These are phyloP conservation scores for Dallia pectoralis DNA, from an alignment of 2,797 vertebrate species.

Conservation along the genomic window DNA sequence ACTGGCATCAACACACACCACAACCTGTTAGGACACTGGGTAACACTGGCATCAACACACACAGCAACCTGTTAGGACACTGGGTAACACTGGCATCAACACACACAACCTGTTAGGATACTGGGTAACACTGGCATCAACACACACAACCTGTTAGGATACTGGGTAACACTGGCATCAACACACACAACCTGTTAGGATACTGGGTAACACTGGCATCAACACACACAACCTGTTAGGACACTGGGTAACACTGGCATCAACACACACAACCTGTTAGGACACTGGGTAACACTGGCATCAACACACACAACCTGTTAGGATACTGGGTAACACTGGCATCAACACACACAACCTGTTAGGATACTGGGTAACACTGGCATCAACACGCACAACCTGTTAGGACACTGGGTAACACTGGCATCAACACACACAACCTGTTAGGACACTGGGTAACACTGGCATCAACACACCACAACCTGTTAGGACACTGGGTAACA, in stretches of 20 bases:
- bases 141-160: no score
- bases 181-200: no score
- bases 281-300: slow-evolving; percentile 80
- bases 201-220: slow-evolving; percentile 67
- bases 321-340: slow-evolving; percentile 71
- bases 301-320: not conserved
- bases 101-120: no score
- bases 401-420: slow-evolving; percentile 68
- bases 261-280: slow-evolving; percentile 96
- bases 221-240: no score
- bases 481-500: no score
- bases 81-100: slow-evolving; percentile 63
- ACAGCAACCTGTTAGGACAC: no score
- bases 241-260: slow-evolving; percentile 68
- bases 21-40: no score
- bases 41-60: slow-evolving; percentile 11
- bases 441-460: slow-evolving; percentile 76
- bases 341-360: not conserved
- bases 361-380: slow-evolving; percentile 72
- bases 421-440: not conserved
- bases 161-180: slow-evolving; percentile 66
- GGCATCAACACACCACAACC: not conserved
- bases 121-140: slow-evolving; percentile 64
- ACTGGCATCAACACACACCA: not conserved
- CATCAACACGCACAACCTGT: no score